Conservation (phyloP, 2,113 vertebrate species). For the Syrmaticus mikado region DNA sequence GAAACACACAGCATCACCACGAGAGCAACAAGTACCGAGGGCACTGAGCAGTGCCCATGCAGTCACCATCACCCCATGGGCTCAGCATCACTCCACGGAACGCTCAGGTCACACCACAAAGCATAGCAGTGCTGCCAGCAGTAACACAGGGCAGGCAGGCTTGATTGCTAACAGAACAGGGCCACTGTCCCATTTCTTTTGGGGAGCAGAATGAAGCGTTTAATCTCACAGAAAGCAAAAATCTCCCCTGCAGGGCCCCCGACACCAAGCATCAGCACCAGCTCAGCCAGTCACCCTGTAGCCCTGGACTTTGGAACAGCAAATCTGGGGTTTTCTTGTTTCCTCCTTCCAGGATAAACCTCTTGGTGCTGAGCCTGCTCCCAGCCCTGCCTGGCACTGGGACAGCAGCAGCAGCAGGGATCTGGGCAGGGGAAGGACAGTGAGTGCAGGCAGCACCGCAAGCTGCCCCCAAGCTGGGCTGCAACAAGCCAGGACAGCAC, state of each 20-base stretch:
- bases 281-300: neutral
- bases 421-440: neutral
- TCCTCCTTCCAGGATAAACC: constrained; percentile 31
- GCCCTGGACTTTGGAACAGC: constrained; percentile 5
- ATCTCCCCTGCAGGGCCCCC: neutral
- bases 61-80: too few species aligned
- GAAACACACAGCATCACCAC: neutral
- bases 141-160: neutral
- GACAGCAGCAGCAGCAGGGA: neutral
- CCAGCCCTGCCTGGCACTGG: neutral
- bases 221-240: neutral
- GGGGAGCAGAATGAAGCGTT: neutral
- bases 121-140: neutral
- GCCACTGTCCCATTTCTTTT: neutral
- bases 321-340: neutral
- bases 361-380: neutral
- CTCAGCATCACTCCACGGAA: neutral
- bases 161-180: neutral
- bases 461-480: neutral
- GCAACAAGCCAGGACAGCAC: too few species aligned
- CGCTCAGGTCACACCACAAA: too few species aligned
- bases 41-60: too few species aligned
- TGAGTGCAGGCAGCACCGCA: neutral
- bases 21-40: too few species aligned
- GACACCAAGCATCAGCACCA: neutral